Evolutionary conservation across 2,888 invertebrate species (phyloP).

Genomic region (Nephrotoma guestfalica): DNA sequence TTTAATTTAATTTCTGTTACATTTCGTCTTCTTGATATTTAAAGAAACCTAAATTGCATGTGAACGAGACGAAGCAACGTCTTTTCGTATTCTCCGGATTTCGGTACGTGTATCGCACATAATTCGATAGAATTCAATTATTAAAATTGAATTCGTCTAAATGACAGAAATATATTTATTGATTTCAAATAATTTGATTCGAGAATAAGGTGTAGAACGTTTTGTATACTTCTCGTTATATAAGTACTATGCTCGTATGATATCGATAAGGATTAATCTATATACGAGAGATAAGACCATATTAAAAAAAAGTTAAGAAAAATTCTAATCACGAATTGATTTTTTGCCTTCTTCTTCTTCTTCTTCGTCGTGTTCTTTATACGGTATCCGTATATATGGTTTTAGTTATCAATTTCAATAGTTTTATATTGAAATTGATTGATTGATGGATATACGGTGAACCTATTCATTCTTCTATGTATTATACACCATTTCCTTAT

Average conservation of each 20-base stretch:
- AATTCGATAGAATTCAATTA: not conserved
- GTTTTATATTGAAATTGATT: not conserved
- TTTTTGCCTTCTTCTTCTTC: not conserved
- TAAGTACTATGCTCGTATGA: not conserved
- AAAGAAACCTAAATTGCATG: not conserved
- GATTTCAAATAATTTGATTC: not conserved
- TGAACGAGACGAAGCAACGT: not conserved
- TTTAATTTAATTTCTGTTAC: not conserved
- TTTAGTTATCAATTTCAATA: not conserved
- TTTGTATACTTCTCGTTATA: not conserved
- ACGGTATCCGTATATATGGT: not conserved
- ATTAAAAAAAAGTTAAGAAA: not conserved
- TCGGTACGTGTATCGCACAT: not conserved
- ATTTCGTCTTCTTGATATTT: not conserved
- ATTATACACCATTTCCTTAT: not conserved
- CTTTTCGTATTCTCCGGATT: not conserved
- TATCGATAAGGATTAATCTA: not conserved
- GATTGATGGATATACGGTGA: not conserved
- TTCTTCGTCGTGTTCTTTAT: not conserved
- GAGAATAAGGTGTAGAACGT: not conserved
- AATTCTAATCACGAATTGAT: not conserved
- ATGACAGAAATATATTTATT: not conserved
- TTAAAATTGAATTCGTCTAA: not conserved
- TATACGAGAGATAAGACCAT: not conserved
- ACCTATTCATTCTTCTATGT: not conserved